Conservation (phyloP, 1,140 invertebrate species). For the Solen grandis region DNA sequence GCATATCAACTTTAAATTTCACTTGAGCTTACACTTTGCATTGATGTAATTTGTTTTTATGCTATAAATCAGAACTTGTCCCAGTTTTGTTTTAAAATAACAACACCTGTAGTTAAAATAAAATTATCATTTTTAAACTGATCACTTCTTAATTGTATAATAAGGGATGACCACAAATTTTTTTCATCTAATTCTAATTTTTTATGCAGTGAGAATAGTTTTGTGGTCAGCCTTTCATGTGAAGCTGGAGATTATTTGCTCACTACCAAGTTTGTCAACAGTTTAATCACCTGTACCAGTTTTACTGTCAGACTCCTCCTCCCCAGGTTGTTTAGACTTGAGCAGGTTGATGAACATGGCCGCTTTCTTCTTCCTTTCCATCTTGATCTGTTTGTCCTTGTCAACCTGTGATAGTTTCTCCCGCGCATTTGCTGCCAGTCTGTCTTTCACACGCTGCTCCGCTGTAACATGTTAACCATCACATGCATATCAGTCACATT, state of each 20-base stretch:
- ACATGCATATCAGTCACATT: too few species aligned
- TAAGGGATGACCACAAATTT: too few species aligned
- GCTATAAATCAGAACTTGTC: too few species aligned
- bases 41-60: too few species aligned
- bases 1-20: too few species aligned
- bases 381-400: slow-evolving; percentile 86
- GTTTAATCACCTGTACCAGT: neutral
- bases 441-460: slow-evolving; percentile 86
- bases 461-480: slow-evolving; percentile 73
- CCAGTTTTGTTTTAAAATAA: too few species aligned
- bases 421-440: slow-evolving; percentile 83
- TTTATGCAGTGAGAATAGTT: too few species aligned
- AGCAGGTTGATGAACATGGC: slow-evolving; percentile 81
- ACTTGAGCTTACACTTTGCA: too few species aligned
- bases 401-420: slow-evolving; percentile 84
- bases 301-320: slow-evolving; percentile 6
- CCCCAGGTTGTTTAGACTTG: slow-evolving; percentile 64
- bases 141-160: neutral
- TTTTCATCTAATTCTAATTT: too few species aligned
- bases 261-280: neutral
- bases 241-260: neutral
- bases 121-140: neutral
- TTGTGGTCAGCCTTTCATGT: too few species aligned
- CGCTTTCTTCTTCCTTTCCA: slow-evolving; percentile 86
- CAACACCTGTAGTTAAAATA: too few species aligned